Evolutionary conservation across 2,797 vertebrate species (phyloP).

Genomic region (Notamacropus eugenii): DNA sequence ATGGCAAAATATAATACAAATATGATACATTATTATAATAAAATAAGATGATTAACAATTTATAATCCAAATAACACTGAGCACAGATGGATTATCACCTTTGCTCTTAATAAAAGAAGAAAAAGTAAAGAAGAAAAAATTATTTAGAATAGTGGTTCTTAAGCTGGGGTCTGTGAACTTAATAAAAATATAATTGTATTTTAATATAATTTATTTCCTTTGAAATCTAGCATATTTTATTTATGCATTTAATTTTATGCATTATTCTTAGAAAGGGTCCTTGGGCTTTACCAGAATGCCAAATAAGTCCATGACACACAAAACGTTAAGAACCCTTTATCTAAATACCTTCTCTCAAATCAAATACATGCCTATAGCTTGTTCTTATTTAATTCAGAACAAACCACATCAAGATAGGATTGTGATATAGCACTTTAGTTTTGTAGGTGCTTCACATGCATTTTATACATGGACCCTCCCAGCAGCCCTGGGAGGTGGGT

Average conservation of each 20-base stretch:
- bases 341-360: not conserved
- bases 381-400: not conserved
- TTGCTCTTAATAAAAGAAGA: not conserved
- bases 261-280: not conserved
- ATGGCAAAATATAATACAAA: not conserved
- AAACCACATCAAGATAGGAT: not conserved
- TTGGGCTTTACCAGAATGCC: not conserved
- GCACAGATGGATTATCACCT: not conserved
- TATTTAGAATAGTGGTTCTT: not conserved
- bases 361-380: not conserved
- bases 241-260: not conserved
- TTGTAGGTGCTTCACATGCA: not conserved
- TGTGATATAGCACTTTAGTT: not conserved
- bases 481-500: not conserved
- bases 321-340: not conserved
- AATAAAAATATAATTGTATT: not conserved
- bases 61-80: not conserved
- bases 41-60: not conserved
- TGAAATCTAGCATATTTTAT: not conserved
- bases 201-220: not conserved
- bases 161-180: not conserved
- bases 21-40: not conserved
- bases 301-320: not conserved
- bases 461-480: not conserved
- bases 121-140: not conserved